Percentiles rank a stretch among this genome's conserved stretches.
phyloP scores from a whole-genome alignment of 2,113 vertebrate genomes.

The Cyanoramphus novaezelandiae region DNA sequence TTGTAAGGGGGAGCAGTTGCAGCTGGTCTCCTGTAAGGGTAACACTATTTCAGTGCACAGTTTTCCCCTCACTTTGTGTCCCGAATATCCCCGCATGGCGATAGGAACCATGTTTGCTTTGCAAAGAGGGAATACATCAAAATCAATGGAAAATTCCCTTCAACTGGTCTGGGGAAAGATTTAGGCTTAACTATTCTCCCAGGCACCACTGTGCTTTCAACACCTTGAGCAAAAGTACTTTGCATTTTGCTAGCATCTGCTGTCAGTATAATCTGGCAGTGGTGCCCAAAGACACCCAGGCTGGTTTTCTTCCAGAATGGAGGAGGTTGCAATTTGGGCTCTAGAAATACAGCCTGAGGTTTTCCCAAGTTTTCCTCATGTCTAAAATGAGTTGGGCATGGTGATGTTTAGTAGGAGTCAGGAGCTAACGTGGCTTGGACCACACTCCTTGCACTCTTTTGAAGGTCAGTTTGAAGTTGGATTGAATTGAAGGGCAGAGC shows the following conservation, averaged over 20 bases:
- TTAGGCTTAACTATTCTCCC: not conserved
- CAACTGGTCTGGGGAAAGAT: not conserved
- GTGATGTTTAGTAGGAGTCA: not conserved
- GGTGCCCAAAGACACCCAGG: not conserved
- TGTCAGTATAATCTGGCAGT: not conserved
- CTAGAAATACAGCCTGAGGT: not conserved
- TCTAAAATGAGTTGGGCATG: not conserved
- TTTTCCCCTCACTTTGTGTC: not conserved
- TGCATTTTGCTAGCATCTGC: not conserved
- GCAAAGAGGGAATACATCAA: not conserved
- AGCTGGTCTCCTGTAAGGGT: not conserved
- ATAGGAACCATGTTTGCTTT: not conserved
- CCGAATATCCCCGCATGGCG: not conserved
- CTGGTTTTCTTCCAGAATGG: not conserved
- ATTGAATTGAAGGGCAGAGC: not conserved
- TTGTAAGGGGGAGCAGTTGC: not conserved
- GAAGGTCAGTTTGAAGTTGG: not conserved
- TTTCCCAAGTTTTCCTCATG: not conserved
- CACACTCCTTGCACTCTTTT: not conserved
- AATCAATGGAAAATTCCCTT: not conserved
- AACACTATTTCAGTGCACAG: not conserved
- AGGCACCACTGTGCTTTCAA: not conserved
- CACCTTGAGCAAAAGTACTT: not conserved
- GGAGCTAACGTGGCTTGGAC: not conserved
- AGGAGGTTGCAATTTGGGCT: not conserved